These are phyloP conservation scores for Charaxes varanes DNA, from an alignment of 1,140 invertebrate species.

Conservation along the genomic window DNA sequence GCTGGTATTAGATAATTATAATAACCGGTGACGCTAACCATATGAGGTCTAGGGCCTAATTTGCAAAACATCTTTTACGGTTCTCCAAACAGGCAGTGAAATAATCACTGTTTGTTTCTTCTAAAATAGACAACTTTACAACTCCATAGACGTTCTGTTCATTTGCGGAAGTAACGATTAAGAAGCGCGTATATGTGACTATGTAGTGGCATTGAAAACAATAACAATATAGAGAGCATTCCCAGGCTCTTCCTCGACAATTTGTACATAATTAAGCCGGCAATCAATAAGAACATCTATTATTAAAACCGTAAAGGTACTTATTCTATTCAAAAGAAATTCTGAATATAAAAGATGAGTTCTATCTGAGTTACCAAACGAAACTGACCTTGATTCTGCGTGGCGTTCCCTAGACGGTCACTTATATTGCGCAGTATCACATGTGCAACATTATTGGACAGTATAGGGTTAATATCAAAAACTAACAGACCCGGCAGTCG, in stretches of 20 bases:
- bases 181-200: slow-evolving; percentile 43
- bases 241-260: slow-evolving; percentile 42
- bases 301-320: not conserved
- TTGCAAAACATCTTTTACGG: no score
- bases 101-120: slow-evolving; percentile 1
- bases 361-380: slow-evolving; percentile 44
- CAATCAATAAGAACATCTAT: slow-evolving; percentile 11
- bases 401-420: slow-evolving; percentile 6
- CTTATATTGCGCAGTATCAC: slow-evolving; percentile 43
- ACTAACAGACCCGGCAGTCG: no score
- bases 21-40: no score
- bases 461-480: no score
- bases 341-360: slow-evolving; percentile 3
- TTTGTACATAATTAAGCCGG: slow-evolving; percentile 11
- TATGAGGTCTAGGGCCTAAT: no score
- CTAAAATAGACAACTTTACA: slow-evolving; percentile 20
- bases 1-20: no score
- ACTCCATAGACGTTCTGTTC: slow-evolving; percentile 27
- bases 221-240: slow-evolving; percentile 51
- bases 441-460: no score
- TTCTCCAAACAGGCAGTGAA: not conserved
- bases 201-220: slow-evolving; percentile 59
- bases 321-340: slow-evolving; percentile 9
- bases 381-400: slow-evolving; percentile 52
- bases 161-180: slow-evolving; percentile 54